Percentiles rank a stretch among this genome's conserved stretches.
Evolutionary conservation across 2,113 vertebrate species (phyloP).

Genomic region (Rhinoptilus africanus): DNA sequence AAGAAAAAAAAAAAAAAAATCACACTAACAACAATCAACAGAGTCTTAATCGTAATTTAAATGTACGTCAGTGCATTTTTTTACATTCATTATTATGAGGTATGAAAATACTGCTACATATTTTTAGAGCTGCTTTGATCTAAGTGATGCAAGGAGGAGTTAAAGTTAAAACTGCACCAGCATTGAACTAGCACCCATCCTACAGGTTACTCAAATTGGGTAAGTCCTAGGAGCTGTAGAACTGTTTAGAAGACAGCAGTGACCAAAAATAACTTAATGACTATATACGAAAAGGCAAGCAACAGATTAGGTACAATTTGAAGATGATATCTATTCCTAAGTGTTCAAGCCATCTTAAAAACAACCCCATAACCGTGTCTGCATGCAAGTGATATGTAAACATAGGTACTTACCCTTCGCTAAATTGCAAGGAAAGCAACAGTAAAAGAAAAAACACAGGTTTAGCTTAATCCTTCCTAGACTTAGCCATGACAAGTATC

Average conservation of each 20-base stretch:
- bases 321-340: neutral
- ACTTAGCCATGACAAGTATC: neutral
- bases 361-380: neutral
- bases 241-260: neutral
- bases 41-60: neutral
- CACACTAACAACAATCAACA: neutral
- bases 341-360: neutral
- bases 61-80: neutral
- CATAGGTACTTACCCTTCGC: conserved; percentile 78
- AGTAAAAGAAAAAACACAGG: conserved; percentile 62
- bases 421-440: conserved; percentile 72
- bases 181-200: neutral
- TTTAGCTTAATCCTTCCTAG: conserved; percentile 36
- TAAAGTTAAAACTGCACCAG: neutral
- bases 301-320: neutral
- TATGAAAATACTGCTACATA: neutral
- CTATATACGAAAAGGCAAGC: neutral
- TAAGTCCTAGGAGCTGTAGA: neutral
- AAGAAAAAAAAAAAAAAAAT: too few relatives aligned
- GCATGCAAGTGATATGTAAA: conserved; percentile 34
- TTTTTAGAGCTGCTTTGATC: conserved; percentile 17
- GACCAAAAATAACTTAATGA: neutral
- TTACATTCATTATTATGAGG: neutral
- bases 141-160: neutral
- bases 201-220: neutral